Evolutionary conservation across 2,113 vertebrate genomes (phyloP).

Genomic region (Oplegnathus fasciatus): DNA sequence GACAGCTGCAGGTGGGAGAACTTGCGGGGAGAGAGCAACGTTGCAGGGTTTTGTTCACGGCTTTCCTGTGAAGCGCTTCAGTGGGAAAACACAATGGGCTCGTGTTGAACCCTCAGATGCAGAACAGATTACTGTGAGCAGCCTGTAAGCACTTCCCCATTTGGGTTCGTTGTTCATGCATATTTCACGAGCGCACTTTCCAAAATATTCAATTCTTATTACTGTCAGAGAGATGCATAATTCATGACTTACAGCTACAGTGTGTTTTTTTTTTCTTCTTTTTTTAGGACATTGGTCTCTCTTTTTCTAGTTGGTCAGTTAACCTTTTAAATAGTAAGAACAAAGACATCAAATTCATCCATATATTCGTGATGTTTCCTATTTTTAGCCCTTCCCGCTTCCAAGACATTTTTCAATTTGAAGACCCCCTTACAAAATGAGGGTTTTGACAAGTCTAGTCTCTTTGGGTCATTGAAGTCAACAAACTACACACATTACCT

Average conservation of each 20-base stretch:
- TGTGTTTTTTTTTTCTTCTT: not conserved
- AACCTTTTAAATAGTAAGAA: not conserved
- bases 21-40: not conserved
- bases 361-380: not conserved
- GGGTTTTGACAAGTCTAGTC: not conserved
- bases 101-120: slow-evolving; percentile 47
- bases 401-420: not conserved
- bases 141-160: slow-evolving; percentile 39
- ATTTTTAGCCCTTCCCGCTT: not conserved
- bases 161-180: not conserved
- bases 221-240: slow-evolving; percentile 18
- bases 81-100: slow-evolving; percentile 59
- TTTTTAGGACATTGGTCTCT: not conserved
- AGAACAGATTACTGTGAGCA: slow-evolving; percentile 40
- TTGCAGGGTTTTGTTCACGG: slow-evolving; percentile 49
- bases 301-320: not conserved
- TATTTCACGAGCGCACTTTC: slow-evolving; percentile 33
- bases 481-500: not conserved
- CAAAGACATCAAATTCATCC: not conserved
- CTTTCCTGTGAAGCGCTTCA: slow-evolving; percentile 53
- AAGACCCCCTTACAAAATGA: not conserved
- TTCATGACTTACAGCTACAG: not conserved
- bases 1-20: slow-evolving; percentile 68
- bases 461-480: not conserved
- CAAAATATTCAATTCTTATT: not conserved